Percentiles rank a stretch among this genome's conserved stretches.
Conservation (phyloP, 2,113 vertebrate species). For the Apteryx mantelli region DNA sequence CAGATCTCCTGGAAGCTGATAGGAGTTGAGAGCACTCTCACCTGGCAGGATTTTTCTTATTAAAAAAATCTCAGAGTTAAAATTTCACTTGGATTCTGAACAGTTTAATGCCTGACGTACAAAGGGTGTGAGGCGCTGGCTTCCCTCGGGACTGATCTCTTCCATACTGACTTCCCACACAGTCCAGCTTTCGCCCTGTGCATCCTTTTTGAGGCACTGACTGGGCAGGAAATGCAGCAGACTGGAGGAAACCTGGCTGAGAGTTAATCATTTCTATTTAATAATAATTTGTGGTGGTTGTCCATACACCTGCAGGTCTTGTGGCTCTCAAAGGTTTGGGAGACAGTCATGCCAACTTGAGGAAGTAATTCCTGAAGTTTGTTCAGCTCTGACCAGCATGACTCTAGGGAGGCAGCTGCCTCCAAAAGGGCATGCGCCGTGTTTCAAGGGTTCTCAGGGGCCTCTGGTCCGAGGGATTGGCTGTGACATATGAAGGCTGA, state of each 20-base stretch:
- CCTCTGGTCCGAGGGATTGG: slow-evolving; percentile 2
- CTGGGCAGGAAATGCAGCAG: neutral
- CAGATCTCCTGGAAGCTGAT: neutral
- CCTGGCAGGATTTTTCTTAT: neutral
- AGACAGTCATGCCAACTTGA: neutral
- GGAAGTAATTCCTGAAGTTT: slow-evolving; percentile 7
- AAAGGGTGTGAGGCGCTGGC: neutral
- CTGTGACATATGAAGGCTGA: neutral
- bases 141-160: neutral
- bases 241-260: slow-evolving; percentile 3
- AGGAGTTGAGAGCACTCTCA: neutral
- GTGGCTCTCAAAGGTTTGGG: neutral
- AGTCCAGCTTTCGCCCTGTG: neutral
- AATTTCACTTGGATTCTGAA: neutral
- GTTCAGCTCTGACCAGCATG: neutral
- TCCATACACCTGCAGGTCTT: neutral
- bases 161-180: neutral
- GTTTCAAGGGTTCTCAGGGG: slow-evolving; percentile 17
- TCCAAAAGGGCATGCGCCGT: neutral
- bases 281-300: neutral
- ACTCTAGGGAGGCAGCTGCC: neutral
- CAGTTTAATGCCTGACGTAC: neutral
- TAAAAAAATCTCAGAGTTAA: neutral
- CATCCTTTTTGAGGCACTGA: neutral
- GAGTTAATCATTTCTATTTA: neutral